phyloP scores from a whole-genome alignment of 2,113 vertebrate genomes.

The Antechinus flavipes region DNA sequence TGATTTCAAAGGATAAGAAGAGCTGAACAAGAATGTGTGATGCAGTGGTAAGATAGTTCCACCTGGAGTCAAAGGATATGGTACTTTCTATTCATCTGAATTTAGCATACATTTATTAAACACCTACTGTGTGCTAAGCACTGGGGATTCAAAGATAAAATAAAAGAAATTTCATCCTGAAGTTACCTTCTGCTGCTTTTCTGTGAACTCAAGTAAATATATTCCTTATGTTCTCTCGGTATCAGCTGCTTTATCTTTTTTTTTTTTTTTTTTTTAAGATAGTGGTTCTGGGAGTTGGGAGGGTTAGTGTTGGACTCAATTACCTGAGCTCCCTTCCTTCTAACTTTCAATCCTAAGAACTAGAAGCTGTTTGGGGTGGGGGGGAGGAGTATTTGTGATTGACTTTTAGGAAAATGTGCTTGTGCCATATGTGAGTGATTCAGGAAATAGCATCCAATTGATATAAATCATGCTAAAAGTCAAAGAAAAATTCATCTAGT shows the following conservation, averaged over 20 bases:
- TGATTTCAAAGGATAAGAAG: not conserved
- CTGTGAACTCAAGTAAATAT: not conserved
- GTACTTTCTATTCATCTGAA: no score
- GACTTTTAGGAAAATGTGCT: not conserved
- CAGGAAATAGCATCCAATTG: not conserved
- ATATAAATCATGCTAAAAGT: not conserved
- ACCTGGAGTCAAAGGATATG: not conserved
- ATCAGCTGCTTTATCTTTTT: not conserved
- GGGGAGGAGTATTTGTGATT: not conserved
- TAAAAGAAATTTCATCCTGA: not conserved
- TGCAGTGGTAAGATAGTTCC: not conserved
- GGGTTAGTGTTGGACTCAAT: not conserved
- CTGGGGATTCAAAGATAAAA: not conserved
- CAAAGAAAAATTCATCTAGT: not conserved
- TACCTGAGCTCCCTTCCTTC: not conserved
- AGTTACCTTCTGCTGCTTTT: not conserved
- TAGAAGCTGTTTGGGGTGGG: not conserved
- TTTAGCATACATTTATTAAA: not conserved
- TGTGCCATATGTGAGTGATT: not conserved
- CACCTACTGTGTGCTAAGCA: not conserved
- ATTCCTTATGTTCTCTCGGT: not conserved
- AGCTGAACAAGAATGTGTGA: not conserved
- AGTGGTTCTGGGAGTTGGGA: not conserved
- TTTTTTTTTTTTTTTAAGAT: not conserved
- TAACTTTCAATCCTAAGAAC: not conserved